Evolutionary conservation across 2,888 invertebrate species (phyloP), one percentile per base, ranked within the genome.

Genomic region (Orthosia gothica): DNA sequence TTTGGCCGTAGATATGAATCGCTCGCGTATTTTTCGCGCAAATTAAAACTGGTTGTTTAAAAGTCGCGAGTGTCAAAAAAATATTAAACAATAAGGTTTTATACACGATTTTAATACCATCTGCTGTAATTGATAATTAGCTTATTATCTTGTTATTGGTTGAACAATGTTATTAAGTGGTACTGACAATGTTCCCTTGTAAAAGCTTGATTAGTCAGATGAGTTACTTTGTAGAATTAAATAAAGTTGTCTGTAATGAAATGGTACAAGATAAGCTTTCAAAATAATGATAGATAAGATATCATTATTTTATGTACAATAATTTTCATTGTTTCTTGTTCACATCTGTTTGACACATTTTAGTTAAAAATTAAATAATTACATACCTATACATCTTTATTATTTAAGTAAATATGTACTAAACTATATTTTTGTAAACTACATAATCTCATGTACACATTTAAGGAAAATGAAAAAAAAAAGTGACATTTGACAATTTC

Each of bases 11-110:
- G 63, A 54, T 79, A 79, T 80, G 82, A 85, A 75, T 79, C 67
- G 74, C 20, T 78, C 63, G 81, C 79, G 83, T 87, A 82, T 77
- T 83, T 87, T 88, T 87, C 89, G 86, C 87, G 88, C 87, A 88
- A 87, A 81, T 85, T 76, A 74, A 77, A 86, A 74, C 79, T 76
- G 78, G 70, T 71, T 81, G 61, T 64, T 59, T 50, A 57, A 16
- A 66, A 23, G 57, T 73, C 59, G 63, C 55, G 52, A 73, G 62
- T 85, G 76, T 71, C 64, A 76, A 68, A 73, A 76, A 68, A 63
- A 5, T 49, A 69, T 74, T 65, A 72, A 81, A 80, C 75, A 82
- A 69, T 66, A 67, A 66, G n/a, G 40, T 65, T 79, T 79, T 86
- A 67, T 77, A 59, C 47, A 45, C 64, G 58, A 63, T 70, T n/a